Evolutionary conservation across 1,140 invertebrate genomes (phyloP).

Genomic region (Calliphora vicina): DNA sequence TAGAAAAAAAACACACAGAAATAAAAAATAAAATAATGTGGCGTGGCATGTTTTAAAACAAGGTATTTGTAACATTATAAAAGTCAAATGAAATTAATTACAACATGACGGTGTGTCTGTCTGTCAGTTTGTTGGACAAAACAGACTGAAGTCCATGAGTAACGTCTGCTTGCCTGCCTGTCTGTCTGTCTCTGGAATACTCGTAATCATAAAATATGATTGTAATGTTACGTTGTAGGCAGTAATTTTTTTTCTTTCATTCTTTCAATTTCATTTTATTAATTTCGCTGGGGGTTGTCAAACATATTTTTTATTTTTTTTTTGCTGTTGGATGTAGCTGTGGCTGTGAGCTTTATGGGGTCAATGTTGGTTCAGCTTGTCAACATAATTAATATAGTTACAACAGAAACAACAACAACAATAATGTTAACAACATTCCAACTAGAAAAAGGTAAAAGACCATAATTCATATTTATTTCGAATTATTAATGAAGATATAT

Average conservation of each 20-base stretch:
- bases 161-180: not conserved
- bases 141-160: not conserved
- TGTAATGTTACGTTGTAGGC: not conserved
- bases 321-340: not conserved
- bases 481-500: constrained; percentile 1
- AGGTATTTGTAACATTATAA: not conserved
- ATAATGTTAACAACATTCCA: not conserved
- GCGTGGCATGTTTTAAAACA: not conserved
- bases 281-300: not conserved
- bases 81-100: not conserved
- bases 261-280: not conserved
- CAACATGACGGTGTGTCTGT: not conserved
- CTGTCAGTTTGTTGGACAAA: too few species aligned
- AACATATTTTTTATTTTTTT: not conserved
- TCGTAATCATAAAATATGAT: constrained; percentile 29
- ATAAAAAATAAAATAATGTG: not conserved
- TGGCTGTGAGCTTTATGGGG: not conserved
- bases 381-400: constrained; percentile 33
- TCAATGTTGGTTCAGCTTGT: constrained; percentile 20
- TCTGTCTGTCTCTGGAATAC: not conserved
- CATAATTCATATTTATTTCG: constrained; percentile 8
- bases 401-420: not conserved
- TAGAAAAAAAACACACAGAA: not conserved
- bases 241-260: not conserved
- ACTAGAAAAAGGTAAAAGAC: not conserved